These are phyloP conservation scores for Ichneumoninae sp. DNA, from an alignment of 2,888 invertebrate species.

Conservation along the genomic window DNA sequence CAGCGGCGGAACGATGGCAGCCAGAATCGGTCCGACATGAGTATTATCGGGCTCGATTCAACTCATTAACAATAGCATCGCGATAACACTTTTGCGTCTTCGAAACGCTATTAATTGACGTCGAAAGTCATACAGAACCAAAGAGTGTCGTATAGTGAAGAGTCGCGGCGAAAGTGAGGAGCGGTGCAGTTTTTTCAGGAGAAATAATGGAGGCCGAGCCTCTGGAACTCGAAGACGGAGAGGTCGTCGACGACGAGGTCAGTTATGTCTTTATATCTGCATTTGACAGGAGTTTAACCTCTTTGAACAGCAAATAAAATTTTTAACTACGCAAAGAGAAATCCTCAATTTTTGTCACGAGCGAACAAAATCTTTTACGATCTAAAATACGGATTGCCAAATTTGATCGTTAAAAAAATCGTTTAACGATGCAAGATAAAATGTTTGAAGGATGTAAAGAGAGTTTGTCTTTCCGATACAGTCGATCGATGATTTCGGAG, in stretches of 20 bases:
- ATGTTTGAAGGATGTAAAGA: not conserved
- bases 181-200: slow-evolving; percentile 9
- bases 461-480: slow-evolving; percentile 54
- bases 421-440: not conserved
- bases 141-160: not conserved
- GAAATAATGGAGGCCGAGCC: slow-evolving; percentile 86
- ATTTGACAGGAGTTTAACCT: slow-evolving; percentile 74
- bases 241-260: slow-evolving; percentile 89
- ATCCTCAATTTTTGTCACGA: not conserved
- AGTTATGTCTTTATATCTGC: slow-evolving; percentile 72
- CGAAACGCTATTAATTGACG: not conserved
- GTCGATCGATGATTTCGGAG: slow-evolving; percentile 79
- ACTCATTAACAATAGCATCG: not conserved
- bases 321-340: not conserved
- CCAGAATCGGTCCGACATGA: slow-evolving; percentile 35
- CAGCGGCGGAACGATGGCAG: slow-evolving; percentile 27
- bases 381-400: not conserved
- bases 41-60: slow-evolving; percentile 29
- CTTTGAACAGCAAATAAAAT: slow-evolving; percentile 1
- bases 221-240: slow-evolving; percentile 86
- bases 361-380: not conserved
- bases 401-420: slow-evolving; percentile 15
- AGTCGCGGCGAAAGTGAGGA: not conserved
- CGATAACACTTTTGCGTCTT: not conserved
- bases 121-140: not conserved